Evolutionary conservation across 37 sponge, comb jelly and placozoan species (phyloP), one percentile per base, ranked within the genome.

Genomic region (Dysidea cf. avara): DNA sequence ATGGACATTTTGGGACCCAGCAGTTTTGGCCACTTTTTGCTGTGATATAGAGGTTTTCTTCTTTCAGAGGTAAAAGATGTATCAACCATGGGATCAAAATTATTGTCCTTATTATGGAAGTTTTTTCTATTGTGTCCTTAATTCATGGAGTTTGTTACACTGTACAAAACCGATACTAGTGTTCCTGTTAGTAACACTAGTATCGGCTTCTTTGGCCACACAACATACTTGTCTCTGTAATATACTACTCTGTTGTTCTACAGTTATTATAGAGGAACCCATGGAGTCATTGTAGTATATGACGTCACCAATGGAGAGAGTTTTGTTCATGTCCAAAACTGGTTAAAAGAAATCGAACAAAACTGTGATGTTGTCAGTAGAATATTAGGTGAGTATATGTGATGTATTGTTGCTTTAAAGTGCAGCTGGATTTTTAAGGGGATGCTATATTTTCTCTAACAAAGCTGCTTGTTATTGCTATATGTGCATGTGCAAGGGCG

Each of bases 231-330:
- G n/a, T n/a, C n/a, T n/a, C n/a, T n/a, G n/a, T n/a, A n/a, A n/a
- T n/a, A n/a, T n/a, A n/a, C n/a, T n/a, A n/a, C n/a, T n/a, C n/a
- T n/a, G n/a, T n/a, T n/a, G n/a, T n/a, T n/a, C n/a, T n/a, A n/a
- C 71, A 97, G 92, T 57, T 97, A 97, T 87, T 97, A 97, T 58
- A 86, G 99, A 53, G 99, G 99, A 3, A 97, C 99, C 21, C 99
- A 97, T 40, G 99, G 99, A 34, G 99, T 97, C 2, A 97, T 97
- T 30, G 96, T 97, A 12, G 99, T 97, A 18, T 97, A 97, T 66
- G 99, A 94, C 63, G 99, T 97, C 51, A 95, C 99, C 3, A 92
- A 69, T 83, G 83, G 85, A 38, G 99, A 97, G 36, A 94, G 86
- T 30, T 97, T 97, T 69, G 92, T 86, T 59, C 91, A 95, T 65